Base-by-base conservation (phyloP, 2,113 vertebrate species). In the Ophthalmolycus amberensis region DNA sequence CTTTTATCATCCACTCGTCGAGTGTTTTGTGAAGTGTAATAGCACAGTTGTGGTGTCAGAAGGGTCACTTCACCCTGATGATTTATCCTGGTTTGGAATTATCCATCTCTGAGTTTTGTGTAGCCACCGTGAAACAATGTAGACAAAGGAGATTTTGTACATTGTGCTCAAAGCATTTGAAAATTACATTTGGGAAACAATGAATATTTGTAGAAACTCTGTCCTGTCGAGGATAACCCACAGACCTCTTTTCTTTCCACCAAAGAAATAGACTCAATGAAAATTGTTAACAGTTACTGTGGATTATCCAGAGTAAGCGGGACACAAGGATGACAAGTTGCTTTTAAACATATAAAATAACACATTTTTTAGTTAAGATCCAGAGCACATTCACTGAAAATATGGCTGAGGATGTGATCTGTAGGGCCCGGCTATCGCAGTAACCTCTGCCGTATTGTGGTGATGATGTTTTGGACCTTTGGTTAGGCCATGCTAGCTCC, bases 301-400 rank as follows among this genome's bases (percentile, higher is more conserved):
- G 14, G 44, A 75, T 37, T 63, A 38, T 64, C 1, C 58, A 38
- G 15, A 64, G 60, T 27, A 63, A 25, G 42, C 0, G 0, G 16
- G 15, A 9, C 38, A n/a, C 37, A 15, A 29, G 16, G 32, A 54
- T 32, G 63, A 67, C 11, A 58, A 40, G 32, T 14, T 40, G 9
- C 56, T 50, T 42, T 27, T 69, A 16, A 78, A 69, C 52, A 62
- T 40, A 63, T 71, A 3, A 71, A 29, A 22, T 27, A 1, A 63
- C 4, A 5, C 1, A 52, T 54, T n/a, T 20, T 10, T 54, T 34
- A 29, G 62, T 29, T 11, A 44, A 65, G 46, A 71, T 59, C n/a
- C 1, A 59, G 11, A 37, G 34, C 34, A 69, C 25, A 69, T 32
- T 32, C 42, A 82, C 27, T 56, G 12, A 63, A 34, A n/a, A n/a